Base-by-base conservation (phyloP, 2,113 vertebrate species). In the Monopterus albus region DNA sequence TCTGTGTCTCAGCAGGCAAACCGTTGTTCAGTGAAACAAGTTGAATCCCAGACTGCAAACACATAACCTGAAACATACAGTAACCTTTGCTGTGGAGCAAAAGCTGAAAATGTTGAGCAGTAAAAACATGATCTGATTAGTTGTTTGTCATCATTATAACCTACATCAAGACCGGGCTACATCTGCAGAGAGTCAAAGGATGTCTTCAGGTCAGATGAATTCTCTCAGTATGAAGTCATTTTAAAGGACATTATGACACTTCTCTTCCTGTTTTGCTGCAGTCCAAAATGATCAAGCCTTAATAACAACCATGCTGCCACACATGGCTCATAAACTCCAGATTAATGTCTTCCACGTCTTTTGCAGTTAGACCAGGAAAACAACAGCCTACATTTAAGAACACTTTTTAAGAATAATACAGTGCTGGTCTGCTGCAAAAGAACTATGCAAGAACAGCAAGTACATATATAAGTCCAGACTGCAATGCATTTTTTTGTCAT, bases 21-120 rank as follows among this genome's bases (percentile, higher is more conserved):
- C 9, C 11, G 29, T 25, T 8, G 17, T 47, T 3, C 12, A 17
- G 40, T 21, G 35, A 29, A 6, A 42, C 36, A 55, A 13, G 38
- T 25, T 51, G 25, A 59, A 42, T 42, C 20, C 17, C 18, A 46
- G 21, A 50, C 18, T 36, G 7, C 15, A 36, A 26, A 17, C 5
- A 60, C 35, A 29, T 1, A 52, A 46, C 69, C 25, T 15, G n/a
- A 38, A 40, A 74, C 53, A n/a, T n/a, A n/a, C n/a, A n/a, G n/a
- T n/a, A n/a, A n/a, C n/a, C 55, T 42, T 15, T 1, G 17, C 46
- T 25, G 6, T 10, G 8, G 5, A 29, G 57, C 21, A 7, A 28
- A 56, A 26, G 11, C 20, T 8, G 52, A 2, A 57, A 26, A 26
- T 14, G n/a, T 14, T 9, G 9, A 42, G n/a, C 25, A 0, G n/a